These are phyloP conservation scores for Didymodactylos carnosus DNA, from an alignment of 2,888 invertebrate species.

Conservation along the genomic window DNA sequence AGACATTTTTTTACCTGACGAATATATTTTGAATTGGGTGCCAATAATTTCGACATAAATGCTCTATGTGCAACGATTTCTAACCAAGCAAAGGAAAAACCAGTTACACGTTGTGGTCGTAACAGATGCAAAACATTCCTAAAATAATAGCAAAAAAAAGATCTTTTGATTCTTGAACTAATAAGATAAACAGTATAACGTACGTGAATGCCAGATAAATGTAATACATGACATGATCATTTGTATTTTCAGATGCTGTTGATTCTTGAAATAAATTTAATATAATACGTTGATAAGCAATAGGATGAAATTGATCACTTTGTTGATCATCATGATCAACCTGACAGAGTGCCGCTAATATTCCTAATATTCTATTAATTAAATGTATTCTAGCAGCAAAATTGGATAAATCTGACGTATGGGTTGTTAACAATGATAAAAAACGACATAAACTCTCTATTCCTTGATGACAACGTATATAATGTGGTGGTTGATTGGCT, in stretches of 20 bases:
- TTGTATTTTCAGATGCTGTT: slow-evolving; percentile 8
- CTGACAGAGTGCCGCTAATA: not conserved
- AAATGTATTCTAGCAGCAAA: not conserved
- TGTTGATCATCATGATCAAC: not conserved
- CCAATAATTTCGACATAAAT: slow-evolving; percentile 45
- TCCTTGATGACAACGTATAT: not conserved
- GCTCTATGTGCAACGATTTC: slow-evolving; percentile 88
- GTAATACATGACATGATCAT: slow-evolving; percentile 5
- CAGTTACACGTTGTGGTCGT: slow-evolving; percentile 41
- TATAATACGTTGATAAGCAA: slow-evolving; percentile 67
- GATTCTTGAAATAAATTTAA: slow-evolving; percentile 88
- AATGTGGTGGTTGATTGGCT: not conserved
- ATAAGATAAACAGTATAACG: too few species aligned
- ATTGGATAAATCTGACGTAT: not conserved
- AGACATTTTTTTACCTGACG: too few species aligned
- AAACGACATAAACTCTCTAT: not conserved
- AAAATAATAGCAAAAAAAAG: too few species aligned
- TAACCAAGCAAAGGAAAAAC: slow-evolving; percentile 92
- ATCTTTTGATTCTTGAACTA: too few species aligned
- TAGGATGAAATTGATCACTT: not conserved
- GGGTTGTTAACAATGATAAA: not conserved
- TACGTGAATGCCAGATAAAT: slow-evolving; percentile 7
- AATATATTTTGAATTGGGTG: not conserved
- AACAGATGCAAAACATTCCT: slow-evolving; percentile 10
- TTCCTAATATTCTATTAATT: not conserved